phyloP scores from a whole-genome alignment of 2,113 vertebrate genomes.

The Montifringilla adamsi region DNA sequence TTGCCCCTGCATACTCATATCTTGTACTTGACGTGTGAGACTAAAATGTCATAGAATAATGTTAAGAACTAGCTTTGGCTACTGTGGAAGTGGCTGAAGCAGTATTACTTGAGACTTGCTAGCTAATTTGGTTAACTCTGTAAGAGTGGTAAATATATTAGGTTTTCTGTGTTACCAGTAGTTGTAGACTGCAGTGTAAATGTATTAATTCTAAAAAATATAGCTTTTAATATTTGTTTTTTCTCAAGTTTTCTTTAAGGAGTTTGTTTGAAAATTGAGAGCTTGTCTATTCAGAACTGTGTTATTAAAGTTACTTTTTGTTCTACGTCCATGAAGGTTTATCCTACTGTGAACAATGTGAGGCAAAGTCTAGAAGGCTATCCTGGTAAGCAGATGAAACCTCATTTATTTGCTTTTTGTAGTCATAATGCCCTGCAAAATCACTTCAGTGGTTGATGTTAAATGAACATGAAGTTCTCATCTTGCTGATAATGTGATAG shows the following conservation, averaged over 20 bases:
- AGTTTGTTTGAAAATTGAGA: neutral
- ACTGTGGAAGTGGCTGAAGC: neutral
- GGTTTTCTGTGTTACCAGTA: neutral
- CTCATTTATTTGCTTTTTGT: neutral
- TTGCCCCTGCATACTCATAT: neutral
- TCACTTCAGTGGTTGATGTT: neutral
- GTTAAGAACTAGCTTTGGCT: neutral
- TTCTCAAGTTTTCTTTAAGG: neutral
- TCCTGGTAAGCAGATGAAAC: conserved; percentile 79
- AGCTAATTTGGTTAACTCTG: neutral
- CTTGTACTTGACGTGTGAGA: accelerated
- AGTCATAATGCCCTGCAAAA: neutral
- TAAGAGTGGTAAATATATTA: neutral
- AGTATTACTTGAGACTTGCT: neutral
- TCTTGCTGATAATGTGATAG: neutral
- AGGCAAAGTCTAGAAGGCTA: conserved; percentile 95
- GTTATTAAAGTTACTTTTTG: neutral
- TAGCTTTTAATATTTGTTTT: neutral
- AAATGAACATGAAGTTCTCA: neutral
- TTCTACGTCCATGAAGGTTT: conserved; percentile 75
- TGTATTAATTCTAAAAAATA: neutral
- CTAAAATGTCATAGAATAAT: neutral
- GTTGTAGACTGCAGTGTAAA: neutral
- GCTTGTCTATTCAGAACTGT: neutral
- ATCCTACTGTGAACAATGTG: conserved; percentile 94